phyloP scores from a whole-genome alignment of 2,888 invertebrate species.

The Nomada goodeniana region DNA sequence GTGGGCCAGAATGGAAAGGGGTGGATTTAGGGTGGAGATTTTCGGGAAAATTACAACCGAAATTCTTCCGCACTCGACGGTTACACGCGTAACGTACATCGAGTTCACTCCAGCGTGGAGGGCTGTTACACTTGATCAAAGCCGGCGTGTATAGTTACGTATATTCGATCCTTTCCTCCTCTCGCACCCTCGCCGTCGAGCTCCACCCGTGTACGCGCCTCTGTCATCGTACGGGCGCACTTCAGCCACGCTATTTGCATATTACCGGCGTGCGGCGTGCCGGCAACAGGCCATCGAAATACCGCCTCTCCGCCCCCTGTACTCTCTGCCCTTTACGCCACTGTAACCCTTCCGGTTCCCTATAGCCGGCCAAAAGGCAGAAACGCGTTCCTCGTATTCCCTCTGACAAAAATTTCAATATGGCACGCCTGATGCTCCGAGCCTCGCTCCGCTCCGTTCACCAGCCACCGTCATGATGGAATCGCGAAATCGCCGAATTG shows the following conservation, averaged over 20 bases:
- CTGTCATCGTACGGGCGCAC: conserved; percentile 74
- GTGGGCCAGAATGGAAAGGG: neutral
- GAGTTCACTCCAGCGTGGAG: conserved; percentile 66
- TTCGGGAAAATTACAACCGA: conserved; percentile 67
- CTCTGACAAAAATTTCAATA: conserved; percentile 78
- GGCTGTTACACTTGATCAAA: conserved; percentile 76
- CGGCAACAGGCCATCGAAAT: conserved; percentile 79
- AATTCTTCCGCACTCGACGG: conserved; percentile 71
- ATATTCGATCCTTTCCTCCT: conserved; percentile 68
- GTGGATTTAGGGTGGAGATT: conserved; percentile 56
- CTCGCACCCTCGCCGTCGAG: conserved; percentile 50
- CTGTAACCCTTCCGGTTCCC: conserved; percentile 47
- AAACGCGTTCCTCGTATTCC: conserved; percentile 71
- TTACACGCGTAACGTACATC: conserved; percentile 72
- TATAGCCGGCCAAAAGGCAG: conserved; percentile 66
- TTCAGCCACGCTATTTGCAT: conserved; percentile 80
- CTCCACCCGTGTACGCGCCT: conserved; percentile 55
- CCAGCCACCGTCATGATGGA: conserved; percentile 39
- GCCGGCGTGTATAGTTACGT: conserved; percentile 73
- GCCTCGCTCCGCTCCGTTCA: neutral
- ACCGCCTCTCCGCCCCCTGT: conserved; percentile 49
- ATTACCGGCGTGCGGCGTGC: conserved; percentile 76
- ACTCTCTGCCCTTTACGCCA: conserved; percentile 12
- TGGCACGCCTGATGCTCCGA: conserved; percentile 48
- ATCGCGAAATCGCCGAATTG: conserved; percentile 59